These are phyloP conservation scores for Poeciliopsis retropinna DNA, from an alignment of 2,113 vertebrate species.

Conservation along the genomic window DNA sequence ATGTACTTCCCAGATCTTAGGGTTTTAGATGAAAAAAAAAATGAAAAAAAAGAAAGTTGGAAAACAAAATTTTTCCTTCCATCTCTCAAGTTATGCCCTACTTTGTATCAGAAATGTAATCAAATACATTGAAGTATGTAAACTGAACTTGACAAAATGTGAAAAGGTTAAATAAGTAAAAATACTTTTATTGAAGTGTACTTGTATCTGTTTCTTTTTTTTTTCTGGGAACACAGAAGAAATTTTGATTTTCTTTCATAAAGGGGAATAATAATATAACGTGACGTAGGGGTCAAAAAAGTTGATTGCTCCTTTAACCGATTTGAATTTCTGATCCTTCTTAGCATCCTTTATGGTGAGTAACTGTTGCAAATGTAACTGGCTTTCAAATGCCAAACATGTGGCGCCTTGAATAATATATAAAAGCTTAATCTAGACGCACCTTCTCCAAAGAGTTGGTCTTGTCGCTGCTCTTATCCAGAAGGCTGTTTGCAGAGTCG, in stretches of 20 bases:
- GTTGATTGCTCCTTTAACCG: not conserved
- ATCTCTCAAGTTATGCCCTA: no score
- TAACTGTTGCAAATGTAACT: not conserved
- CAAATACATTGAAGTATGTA: no score
- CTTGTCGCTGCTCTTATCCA: constrained; percentile 89
- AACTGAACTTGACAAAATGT: no score
- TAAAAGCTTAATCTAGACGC: constrained; percentile 15
- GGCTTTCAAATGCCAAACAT: not conserved
- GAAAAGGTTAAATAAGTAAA: no score
- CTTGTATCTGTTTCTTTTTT: not conserved
- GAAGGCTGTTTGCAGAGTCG: constrained; percentile 92
- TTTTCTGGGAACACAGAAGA: not conserved
- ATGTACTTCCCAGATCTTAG: not conserved
- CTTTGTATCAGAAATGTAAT: no score
- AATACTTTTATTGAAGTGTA: no score
- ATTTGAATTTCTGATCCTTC: not conserved
- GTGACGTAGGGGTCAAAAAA: no score
- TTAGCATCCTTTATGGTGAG: not conserved
- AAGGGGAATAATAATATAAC: no score
- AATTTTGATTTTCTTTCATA: not conserved
- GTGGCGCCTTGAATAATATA: not conserved
- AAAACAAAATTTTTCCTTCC: no score
- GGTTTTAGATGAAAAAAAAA: not conserved
- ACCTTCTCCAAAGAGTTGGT: constrained; percentile 95
- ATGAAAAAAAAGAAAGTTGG: no score